Base-by-base conservation (phyloP, 2,113 vertebrate species). In the Mesembrinibis cayennensis region DNA sequence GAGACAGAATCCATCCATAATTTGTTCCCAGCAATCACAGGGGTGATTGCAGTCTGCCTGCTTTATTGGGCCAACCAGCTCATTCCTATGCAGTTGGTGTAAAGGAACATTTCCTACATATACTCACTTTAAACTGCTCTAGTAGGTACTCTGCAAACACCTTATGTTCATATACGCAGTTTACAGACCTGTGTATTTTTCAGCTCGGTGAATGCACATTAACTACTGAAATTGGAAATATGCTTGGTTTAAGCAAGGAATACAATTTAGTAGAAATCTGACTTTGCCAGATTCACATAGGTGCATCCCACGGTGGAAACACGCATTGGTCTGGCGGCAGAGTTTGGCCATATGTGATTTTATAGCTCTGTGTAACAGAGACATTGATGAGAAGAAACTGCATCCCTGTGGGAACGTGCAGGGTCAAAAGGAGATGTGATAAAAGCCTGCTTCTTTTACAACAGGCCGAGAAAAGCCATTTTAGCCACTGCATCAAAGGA, bases 381-480 rank as follows among this genome's bases (percentile, higher is more conserved):
- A 76, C 29, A 20, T 19, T 69, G 25, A 21, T 6, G 72, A 79
- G 65, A 45, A 77, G 83, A 32, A 77, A 53, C 44, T 62, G 13
- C 40, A n/a, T n/a, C 90, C 88, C 89, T 38, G 34, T 0, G 16
- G 82, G 74, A 76, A 87, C 0, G 1, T 6, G 22, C 77, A 80
- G 84, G 72, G 73, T 92, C 89, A 80, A 45, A 66, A 78, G 32
- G 34, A 92, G 67, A 95, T 10, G 89, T 59, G 96, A 87, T 85
- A 95, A 97, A 97, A 97, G 89, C 70, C 81, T 89, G 9, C 20
- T 95, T 55, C 71, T 94, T 70, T 85, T 77, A 76, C 45, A 94
- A 53, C n/a, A 77, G 36, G 45, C 55, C 89, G 82, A 93, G 87
- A 97, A 96, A 97, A 95, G 44, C 8, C 71, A 58, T 79, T 93